A percentile compares a stretch with the other conserved stretches of the same genome.
These are phyloP conservation scores for Manis pentadactyla DNA, from an alignment of 2,797 vertebrate genomes.

Conservation along the genomic window DNA sequence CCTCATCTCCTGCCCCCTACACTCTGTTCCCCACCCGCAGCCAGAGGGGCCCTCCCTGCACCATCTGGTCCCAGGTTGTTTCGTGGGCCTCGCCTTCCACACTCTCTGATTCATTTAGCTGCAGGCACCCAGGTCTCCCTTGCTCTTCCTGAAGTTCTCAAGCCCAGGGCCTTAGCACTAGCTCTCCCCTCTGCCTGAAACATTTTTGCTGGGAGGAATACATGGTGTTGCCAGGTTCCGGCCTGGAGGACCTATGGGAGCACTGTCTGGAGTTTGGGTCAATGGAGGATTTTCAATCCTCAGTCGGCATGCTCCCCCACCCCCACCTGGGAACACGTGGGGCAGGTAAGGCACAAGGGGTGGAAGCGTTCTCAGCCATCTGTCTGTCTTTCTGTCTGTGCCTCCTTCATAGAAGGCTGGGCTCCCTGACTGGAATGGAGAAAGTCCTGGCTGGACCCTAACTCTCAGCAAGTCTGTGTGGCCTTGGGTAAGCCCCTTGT, in stretches of 20 bases:
- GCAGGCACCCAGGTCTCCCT: not conserved
- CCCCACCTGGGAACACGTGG: too few relatives aligned
- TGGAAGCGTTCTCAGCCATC: not conserved
- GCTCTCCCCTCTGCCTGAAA: not conserved
- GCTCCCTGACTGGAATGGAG: not conserved
- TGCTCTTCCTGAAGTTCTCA: not conserved
- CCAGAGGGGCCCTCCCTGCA: constrained; percentile 71
- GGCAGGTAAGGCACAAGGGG: not conserved
- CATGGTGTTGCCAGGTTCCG: not conserved
- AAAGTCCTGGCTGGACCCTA: not conserved
- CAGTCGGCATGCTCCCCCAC: not conserved
- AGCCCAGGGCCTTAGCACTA: not conserved
- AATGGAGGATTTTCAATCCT: not conserved
- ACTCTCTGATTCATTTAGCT: not conserved
- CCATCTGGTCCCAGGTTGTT: constrained; percentile 60
- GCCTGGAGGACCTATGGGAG: not conserved
- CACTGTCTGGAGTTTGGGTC: not conserved
- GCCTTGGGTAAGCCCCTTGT: not conserved
- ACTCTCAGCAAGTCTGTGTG: not conserved
- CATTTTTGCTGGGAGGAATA: not conserved
- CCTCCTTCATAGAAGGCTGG: not conserved
- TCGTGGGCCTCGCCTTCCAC: constrained; percentile 86
- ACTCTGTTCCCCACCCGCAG: constrained; percentile 92
- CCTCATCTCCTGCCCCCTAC: constrained; percentile 94
- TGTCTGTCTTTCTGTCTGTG: not conserved